Percentiles rank a stretch among this genome's conserved stretches.
Conservation (phyloP, 2,797 vertebrate genomes). For the Arremon aurantiirostris region DNA sequence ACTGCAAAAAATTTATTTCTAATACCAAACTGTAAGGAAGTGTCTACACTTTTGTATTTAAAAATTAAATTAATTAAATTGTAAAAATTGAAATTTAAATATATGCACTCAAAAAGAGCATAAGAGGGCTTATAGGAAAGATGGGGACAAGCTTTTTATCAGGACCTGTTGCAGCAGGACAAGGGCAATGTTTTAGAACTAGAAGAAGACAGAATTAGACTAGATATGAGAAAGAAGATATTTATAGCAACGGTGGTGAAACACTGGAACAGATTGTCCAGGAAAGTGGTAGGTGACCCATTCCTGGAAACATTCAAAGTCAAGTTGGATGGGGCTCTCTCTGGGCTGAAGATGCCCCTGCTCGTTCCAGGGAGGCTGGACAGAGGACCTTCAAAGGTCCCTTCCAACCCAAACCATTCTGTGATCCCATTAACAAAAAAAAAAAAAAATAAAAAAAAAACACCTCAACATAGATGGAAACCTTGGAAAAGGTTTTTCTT, state of each 20-base stretch:
- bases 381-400: neutral
- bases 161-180: neutral
- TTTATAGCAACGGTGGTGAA: neutral
- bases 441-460: neutral
- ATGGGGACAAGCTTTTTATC: neutral
- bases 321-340: neutral
- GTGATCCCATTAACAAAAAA: neutral
- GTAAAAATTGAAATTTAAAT: neutral
- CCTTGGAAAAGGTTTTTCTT: constrained; percentile 23
- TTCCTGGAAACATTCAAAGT: too few relatives aligned
- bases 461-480: neutral
- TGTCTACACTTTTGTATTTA: neutral
- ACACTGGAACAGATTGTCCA: neutral
- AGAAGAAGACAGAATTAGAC: neutral
- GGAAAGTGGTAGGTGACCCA: neutral
- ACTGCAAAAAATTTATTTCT: neutral
- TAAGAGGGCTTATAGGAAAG: neutral
- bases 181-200: neutral
- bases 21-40: neutral
- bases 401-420: neutral
- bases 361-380: neutral
- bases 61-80: neutral
- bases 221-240: neutral
- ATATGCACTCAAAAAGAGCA: neutral
- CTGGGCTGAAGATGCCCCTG: neutral